phyloP scores from a whole-genome alignment of 2,888 invertebrate species.

The Drosophila melanosoma region DNA sequence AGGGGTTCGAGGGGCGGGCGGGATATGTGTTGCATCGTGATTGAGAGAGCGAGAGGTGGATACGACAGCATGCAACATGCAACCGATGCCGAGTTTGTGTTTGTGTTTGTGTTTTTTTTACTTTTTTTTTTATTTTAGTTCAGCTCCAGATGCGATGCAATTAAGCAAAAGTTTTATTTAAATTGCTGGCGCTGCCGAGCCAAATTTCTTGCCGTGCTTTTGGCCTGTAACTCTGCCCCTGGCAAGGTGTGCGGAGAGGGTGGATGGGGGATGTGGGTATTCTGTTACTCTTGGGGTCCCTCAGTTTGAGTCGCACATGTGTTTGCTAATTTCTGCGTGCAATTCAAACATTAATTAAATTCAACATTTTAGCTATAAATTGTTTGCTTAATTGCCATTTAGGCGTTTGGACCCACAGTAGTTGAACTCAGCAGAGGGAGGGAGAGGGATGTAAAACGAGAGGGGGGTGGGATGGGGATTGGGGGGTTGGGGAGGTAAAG shows the following conservation, averaged over 20 bases:
- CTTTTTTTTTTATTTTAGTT: background rate
- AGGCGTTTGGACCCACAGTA: constrained; percentile 51
- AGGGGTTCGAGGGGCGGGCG: background rate
- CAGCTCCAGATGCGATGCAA: constrained; percentile 68
- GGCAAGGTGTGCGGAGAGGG: background rate
- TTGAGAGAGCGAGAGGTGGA: constrained; percentile 42
- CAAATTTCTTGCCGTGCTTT: constrained; percentile 54
- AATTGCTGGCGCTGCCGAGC: constrained; percentile 70
- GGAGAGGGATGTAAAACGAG: background rate
- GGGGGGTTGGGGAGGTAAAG: background rate
- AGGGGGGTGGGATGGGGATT: background rate
- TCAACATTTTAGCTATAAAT: constrained; percentile 76
- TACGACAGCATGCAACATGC: constrained; percentile 56
- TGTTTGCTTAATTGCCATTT: constrained; percentile 80
- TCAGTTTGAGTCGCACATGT: constrained; percentile 60
- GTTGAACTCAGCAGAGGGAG: constrained; percentile 4
- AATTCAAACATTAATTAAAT: constrained; percentile 78
- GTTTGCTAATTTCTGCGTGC: constrained; percentile 78
- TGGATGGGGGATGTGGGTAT: background rate
- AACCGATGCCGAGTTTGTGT: constrained; percentile 44
- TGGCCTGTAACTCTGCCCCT: constrained; percentile 51
- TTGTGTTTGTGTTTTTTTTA: constrained; percentile 2
- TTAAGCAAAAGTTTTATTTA: constrained; percentile 80
- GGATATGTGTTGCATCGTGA: constrained; percentile 41
- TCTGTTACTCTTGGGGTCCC: constrained; percentile 12